phyloP scores from a whole-genome alignment of 2,797 vertebrate genomes.

The Sebastiscus tertius region DNA sequence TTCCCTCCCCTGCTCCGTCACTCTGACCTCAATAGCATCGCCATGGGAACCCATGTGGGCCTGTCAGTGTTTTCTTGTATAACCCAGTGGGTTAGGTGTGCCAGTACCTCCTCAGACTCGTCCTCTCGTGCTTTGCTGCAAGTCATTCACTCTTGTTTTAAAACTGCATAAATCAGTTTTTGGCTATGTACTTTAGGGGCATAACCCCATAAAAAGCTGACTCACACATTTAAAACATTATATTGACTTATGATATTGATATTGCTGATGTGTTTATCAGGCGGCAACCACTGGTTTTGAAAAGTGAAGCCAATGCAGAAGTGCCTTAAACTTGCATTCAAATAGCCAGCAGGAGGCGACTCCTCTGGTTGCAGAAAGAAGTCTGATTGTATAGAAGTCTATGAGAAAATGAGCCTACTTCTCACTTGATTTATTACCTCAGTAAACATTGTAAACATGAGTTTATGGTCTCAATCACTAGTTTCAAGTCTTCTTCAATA shows the following conservation, averaged over 20 bases:
- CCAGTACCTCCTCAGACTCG: not conserved
- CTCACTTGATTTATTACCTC: not conserved
- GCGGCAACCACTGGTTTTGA: not conserved
- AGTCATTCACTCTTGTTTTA: not conserved
- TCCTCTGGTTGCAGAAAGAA: not conserved
- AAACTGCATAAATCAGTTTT: not conserved
- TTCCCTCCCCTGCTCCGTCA: slow-evolving; percentile 1
- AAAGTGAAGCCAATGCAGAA: not conserved
- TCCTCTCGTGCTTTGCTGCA: not conserved
- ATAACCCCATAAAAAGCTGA: not conserved
- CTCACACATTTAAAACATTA: not conserved
- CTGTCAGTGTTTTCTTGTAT: slow-evolving; percentile 37
- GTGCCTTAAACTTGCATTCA: not conserved
- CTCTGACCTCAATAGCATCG: slow-evolving; percentile 23
- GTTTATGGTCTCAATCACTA: not conserved
- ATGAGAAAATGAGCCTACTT: no score
- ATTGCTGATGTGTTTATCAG: not conserved
- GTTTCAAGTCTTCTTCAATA: not conserved
- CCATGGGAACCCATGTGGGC: slow-evolving; percentile 23
- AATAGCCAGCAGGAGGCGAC: not conserved
- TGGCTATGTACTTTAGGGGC: not conserved
- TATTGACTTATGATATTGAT: not conserved
- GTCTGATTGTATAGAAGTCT: no score
- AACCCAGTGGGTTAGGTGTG: slow-evolving; percentile 11
- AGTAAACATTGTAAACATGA: not conserved